These are phyloP conservation scores for Nematopogon swammerdamellus DNA, from an alignment of 2,888 invertebrate species.

Conservation along the genomic window DNA sequence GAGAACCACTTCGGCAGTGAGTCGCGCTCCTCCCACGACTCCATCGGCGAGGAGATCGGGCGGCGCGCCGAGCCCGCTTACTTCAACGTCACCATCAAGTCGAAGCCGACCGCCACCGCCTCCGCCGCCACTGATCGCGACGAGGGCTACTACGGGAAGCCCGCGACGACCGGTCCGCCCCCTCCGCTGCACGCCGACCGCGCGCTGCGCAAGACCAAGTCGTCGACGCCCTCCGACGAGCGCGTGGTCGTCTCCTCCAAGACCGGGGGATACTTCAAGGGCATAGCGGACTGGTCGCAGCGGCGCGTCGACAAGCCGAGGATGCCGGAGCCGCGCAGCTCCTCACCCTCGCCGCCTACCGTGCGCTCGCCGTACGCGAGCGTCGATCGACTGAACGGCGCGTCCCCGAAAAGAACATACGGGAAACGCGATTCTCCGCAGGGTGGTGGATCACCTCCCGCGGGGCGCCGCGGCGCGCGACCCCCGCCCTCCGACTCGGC, in stretches of 20 bases:
- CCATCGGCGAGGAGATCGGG: slow-evolving; percentile 63
- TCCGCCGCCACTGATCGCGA: slow-evolving; percentile 21
- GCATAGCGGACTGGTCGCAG: slow-evolving; percentile 79
- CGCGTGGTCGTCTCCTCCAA: slow-evolving; percentile 35
- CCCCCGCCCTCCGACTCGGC: slow-evolving; percentile 56
- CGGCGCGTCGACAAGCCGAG: slow-evolving; percentile 53
- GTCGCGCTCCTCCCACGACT: slow-evolving; percentile 72
- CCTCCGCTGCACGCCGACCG: slow-evolving; percentile 43
- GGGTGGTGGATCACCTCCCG: slow-evolving; percentile 38
- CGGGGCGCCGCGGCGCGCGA: slow-evolving; percentile 37
- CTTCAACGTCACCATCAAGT: slow-evolving; percentile 77
- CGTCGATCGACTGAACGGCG: slow-evolving; percentile 31
- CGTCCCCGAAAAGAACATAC: slow-evolving; percentile 39
- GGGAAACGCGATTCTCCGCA: slow-evolving; percentile 43
- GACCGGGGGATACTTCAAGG: slow-evolving; percentile 63
- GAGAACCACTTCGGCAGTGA: slow-evolving; percentile 90
- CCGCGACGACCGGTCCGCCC: slow-evolving; percentile 28
- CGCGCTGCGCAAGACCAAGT: slow-evolving; percentile 49
- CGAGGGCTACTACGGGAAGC: slow-evolving; percentile 45
- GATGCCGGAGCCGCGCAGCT: slow-evolving; percentile 47
- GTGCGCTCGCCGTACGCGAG: slow-evolving; percentile 41
- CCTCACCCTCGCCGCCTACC: slow-evolving; percentile 42
- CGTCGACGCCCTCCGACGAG: slow-evolving; percentile 53
- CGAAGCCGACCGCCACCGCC: slow-evolving; percentile 41
- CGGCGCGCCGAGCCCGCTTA: slow-evolving; percentile 64